Evolutionary conservation across 1,140 invertebrate species (phyloP), one percentile per base, ranked within the genome.

Genomic region (Drosophila parabipectinata): DNA sequence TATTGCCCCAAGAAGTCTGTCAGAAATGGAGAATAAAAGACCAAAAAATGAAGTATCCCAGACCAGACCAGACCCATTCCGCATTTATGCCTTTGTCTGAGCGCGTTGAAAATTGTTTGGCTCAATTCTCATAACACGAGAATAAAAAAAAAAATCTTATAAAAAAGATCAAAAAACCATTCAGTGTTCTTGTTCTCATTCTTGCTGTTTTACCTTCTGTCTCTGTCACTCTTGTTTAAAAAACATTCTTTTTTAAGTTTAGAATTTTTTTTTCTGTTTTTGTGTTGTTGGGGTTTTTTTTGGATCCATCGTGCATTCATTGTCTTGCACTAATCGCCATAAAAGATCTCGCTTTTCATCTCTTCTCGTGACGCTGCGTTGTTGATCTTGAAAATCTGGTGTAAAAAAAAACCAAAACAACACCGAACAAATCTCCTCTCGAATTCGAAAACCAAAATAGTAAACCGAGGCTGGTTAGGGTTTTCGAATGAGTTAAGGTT

Each of bases 271-370:
- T 77, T 62, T 62, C 51, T 68, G 48, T 44, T 59, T 66, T 61
- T 55, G 34, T 68, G 37, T 56, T 67, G 37, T 78, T 77, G 72
- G 47, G 64, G 39, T 71, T 47, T 54, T 68, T 53, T 57, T 50
- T 39, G 52, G 88, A 79, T 79, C 75, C 82, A 87, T 88, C 83
- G 83, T 88, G 83, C 83, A 88, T 77, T 88, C 83, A 88, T 88
- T 88, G 83, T 88, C 79, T 76, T 75, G 58, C 63, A 54, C 79
- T 83, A 88, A 88, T 88, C 83, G 79, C 60, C 59, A 77, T 71
- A 76, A 73, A 83, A 89, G 76, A 88, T 88, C 84, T 84, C 81
- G 81, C 81, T 88, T 88, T 88, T 89, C 83, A 88, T 88, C 72
- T 77, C 66, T 79, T 88, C 47, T 67, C 83, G 83, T 88, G 83